Evolutionary conservation across 2,888 invertebrate species (phyloP).

Genomic region (Baronia brevicornis): DNA sequence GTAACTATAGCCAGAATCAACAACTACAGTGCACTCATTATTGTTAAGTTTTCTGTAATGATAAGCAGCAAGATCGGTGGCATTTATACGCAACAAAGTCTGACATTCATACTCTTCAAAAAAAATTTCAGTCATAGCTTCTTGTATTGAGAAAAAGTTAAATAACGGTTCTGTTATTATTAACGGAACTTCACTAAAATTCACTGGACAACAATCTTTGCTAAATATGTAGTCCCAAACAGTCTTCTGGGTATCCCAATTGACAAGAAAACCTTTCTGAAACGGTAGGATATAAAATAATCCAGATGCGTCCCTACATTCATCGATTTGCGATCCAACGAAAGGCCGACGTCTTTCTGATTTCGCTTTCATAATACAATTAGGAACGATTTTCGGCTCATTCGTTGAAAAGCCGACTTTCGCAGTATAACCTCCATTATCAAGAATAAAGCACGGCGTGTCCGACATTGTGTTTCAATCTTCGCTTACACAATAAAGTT

Average conservation of each 20-base stretch:
- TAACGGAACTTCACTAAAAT: constrained; percentile 84
- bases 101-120: constrained; percentile 98
- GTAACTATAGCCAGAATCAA: constrained; percentile 97
- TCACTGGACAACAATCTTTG: constrained; percentile 86
- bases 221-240: constrained; percentile 97
- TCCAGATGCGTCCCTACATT: constrained; percentile 96
- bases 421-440: constrained; percentile 91
- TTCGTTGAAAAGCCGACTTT: constrained; percentile 88
- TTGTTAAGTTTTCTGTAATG: constrained; percentile 74
- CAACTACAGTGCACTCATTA: constrained; percentile 83
- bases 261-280: constrained; percentile 95
- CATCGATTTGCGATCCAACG: constrained; percentile 93
- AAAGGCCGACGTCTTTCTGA: constrained; percentile 95
- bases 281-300: constrained; percentile 95
- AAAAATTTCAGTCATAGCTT: constrained; percentile 95
- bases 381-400: constrained; percentile 87
- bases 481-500: too few species aligned
- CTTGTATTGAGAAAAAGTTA: constrained; percentile 94
- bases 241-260: constrained; percentile 97
- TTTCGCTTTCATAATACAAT: constrained; percentile 98
- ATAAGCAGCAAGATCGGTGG: constrained; percentile 87
- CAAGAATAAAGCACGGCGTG: constrained; percentile 80
- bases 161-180: constrained; percentile 96
- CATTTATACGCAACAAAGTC: constrained; percentile 85
- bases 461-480: constrained; percentile 51